Percentiles rank a stretch among this genome's conserved stretches.
Evolutionary conservation across 2,113 vertebrate genomes (phyloP).

Genomic region (Rhipidura dahli): DNA sequence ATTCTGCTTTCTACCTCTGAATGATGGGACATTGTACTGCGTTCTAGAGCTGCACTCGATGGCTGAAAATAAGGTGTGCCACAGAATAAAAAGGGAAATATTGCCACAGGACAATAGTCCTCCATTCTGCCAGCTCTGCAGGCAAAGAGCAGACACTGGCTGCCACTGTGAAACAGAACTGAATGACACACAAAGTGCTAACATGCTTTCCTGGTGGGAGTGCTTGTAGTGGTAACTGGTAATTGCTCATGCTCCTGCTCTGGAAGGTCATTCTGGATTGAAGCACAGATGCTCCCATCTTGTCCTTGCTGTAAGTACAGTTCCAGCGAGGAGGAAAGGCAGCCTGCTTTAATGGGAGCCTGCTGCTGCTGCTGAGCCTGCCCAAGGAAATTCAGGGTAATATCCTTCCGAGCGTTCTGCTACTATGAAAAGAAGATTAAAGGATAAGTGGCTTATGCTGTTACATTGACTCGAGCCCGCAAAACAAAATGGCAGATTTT

Average conservation of each 20-base stretch:
- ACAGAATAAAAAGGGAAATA: neutral
- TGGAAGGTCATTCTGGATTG: neutral
- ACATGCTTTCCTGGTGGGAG: neutral
- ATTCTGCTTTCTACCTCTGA: neutral
- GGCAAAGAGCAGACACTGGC: neutral
- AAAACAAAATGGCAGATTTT: constrained; percentile 4
- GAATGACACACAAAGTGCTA: neutral
- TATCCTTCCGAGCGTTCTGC: neutral
- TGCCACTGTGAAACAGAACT: neutral
- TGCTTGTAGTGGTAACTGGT: neutral
- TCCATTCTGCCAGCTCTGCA: neutral
- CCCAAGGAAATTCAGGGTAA: neutral
- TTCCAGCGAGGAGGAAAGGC: neutral
- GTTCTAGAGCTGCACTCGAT: neutral
- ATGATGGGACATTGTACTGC: fast-evolving
- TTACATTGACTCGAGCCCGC: neutral
- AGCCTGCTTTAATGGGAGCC: neutral
- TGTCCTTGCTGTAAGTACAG: neutral
- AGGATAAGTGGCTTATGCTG: constrained; percentile 45
- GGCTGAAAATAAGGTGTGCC: neutral
- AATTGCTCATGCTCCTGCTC: constrained; percentile 16
- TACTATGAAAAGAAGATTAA: constrained; percentile 53
- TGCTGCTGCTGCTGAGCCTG: constrained; percentile 6
- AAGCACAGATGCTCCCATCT: neutral
- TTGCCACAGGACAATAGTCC: neutral